These are phyloP conservation scores for Maccullochella peelii DNA, from an alignment of 2,113 vertebrate species.

Conservation along the genomic window DNA sequence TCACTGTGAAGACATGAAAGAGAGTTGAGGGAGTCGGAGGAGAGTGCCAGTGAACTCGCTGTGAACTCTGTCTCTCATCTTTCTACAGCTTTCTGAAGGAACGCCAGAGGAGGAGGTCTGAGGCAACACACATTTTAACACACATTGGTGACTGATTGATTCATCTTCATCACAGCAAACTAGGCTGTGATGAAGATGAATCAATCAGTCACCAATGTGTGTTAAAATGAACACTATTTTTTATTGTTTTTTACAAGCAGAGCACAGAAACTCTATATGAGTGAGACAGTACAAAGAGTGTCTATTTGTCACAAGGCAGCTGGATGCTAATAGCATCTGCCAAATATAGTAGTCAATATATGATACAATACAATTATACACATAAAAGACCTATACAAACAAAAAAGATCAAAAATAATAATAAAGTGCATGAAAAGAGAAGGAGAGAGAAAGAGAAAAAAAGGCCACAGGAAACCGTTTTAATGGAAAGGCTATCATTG, in stretches of 20 bases:
- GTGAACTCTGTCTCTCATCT: slow-evolving; percentile 64
- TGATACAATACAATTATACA: not conserved
- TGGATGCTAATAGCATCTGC: no score
- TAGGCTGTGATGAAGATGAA: not conserved
- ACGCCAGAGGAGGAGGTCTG: not conserved
- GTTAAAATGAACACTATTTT: not conserved
- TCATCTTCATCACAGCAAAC: not conserved
- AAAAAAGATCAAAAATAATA: not conserved
- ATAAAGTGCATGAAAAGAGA: no score
- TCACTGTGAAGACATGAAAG: slow-evolving; percentile 57
- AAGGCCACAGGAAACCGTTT: no score
- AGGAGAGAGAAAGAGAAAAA: no score
- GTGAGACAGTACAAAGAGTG: no score
- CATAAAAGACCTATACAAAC: not conserved
- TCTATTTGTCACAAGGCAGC: no score
- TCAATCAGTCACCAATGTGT: not conserved
- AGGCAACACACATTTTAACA: not conserved
- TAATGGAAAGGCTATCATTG: no score
- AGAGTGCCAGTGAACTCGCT: slow-evolving; percentile 57
- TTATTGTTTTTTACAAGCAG: not conserved
- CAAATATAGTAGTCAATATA: no score
- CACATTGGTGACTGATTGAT: not conserved
- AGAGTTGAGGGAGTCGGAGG: slow-evolving; percentile 48
- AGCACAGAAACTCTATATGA: not conserved
- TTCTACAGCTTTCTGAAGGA: slow-evolving; percentile 17